Conservation (phyloP, 2,888 invertebrate genomes). For the Cerastoderma edule region DNA sequence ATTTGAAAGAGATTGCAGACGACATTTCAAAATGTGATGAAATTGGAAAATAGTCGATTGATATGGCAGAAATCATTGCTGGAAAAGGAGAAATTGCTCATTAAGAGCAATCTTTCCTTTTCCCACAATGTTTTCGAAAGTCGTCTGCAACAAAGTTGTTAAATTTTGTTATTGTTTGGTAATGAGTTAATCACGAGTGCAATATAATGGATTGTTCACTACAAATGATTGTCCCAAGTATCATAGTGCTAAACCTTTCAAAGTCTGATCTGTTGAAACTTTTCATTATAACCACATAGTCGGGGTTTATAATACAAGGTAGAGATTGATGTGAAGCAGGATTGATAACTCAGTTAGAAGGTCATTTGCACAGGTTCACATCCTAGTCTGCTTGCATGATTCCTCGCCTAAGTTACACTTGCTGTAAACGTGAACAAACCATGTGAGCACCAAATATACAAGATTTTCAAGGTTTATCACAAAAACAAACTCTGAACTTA, state of each 20-base stretch:
- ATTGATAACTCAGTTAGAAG: neutral
- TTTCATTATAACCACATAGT: neutral
- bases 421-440: too few relatives aligned
- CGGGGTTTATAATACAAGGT: neutral
- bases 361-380: neutral
- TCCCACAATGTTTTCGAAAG: neutral
- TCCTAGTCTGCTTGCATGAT: neutral
- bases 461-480: constrained; percentile 85
- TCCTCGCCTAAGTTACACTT: constrained; percentile 69
- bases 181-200: neutral
- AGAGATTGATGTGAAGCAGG: neutral
- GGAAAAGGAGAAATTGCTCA: constrained; percentile 9
- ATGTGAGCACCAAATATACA: too few relatives aligned
- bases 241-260: neutral
- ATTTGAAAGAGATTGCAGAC: too few relatives aligned
- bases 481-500: constrained; percentile 84
- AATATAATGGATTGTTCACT: neutral
- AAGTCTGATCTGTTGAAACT: neutral
- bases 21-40: neutral
- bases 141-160: neutral
- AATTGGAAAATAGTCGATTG: neutral
- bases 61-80: neutral
- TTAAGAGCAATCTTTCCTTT: constrained; percentile 4
- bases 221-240: neutral
- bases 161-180: neutral